Evolutionary conservation across 2,797 vertebrate genomes (phyloP), one percentile per base, ranked within the genome.

Genomic region (Amazona finschi): DNA sequence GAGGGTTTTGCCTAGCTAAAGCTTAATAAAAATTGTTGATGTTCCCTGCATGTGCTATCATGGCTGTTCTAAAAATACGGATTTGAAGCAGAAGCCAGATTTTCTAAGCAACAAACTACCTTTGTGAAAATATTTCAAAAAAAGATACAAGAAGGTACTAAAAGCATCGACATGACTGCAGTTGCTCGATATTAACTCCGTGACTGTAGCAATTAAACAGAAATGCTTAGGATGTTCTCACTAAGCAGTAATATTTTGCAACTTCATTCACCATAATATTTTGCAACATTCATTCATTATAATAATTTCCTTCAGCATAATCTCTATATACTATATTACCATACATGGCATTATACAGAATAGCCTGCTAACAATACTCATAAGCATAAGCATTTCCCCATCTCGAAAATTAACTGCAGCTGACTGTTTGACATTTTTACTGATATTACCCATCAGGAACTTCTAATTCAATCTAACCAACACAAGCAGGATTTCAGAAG

Each of bases 11-110:
- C 31, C 18, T 85, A 80, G 22, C 57, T 87, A 72, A 95, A 77
- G 22, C 65, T 93, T 84, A 75, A 70, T 89, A 72, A 92, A 87
- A 89, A 62, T n/a, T 76, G 43, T 89, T 81, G 77, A 65, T 84
- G 12, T 60, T 92, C 49, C 46, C 36, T 87, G 33, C 78, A 47
- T 69, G 81, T 81, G 38, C 46, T 27, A 52, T 33, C 90, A 72
- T 70, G 75, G 46, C 2, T 6, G n/a, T 80, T 73, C 27, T 83
- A 72, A 87, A 95, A 90, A 70, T 71, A 91, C 8, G 53, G 55
- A 69, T 80, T 83, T 77, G 38, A 87, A 92, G 30, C 15, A 85
- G 69, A 85, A 69, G 41, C 19, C 38, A 27, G 64, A 38, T 25
- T 81, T 66, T 71, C 36, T 52, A 62, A 83, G 69, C n/a, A 85